Conservation (phyloP, 2,113 vertebrate genomes). For the Andinoacara biseriatus region DNA sequence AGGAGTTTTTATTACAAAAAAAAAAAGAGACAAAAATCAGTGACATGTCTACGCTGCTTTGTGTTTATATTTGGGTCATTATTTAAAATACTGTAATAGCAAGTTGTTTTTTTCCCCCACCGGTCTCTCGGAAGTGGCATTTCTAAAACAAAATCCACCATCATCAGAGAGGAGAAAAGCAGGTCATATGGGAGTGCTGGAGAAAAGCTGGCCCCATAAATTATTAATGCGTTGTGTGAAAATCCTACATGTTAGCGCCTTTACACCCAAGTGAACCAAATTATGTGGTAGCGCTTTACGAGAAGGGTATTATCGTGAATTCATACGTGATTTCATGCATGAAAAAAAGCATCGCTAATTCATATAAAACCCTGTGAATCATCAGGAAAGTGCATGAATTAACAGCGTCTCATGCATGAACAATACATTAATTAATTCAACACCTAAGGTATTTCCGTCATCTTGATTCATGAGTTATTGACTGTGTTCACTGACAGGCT, state of each 20-base stretch:
- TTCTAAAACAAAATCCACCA: slow-evolving; percentile 30
- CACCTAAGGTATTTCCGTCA: not conserved
- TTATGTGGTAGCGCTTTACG: not conserved
- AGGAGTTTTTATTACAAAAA: slow-evolving; percentile 29
- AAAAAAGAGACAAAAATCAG: slow-evolving; percentile 2
- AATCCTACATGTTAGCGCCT: slow-evolving; percentile 14
- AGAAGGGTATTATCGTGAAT: not conserved
- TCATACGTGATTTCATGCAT: not conserved
- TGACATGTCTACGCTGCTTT: slow-evolving; percentile 7
- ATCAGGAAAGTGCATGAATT: slow-evolving; percentile 3
- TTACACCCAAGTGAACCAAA: slow-evolving; percentile 11
- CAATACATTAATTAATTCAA: slow-evolving; percentile 6
- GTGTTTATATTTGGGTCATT: slow-evolving; percentile 46
- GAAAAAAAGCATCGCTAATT: not conserved
- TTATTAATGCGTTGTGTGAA: slow-evolving; percentile 22
- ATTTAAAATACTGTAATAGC: not conserved
- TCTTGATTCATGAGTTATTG: slow-evolving; percentile 5
- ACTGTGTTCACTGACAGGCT: not conserved
- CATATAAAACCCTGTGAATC: not conserved
- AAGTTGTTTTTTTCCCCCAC: not conserved
- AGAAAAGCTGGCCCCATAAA: slow-evolving; percentile 29
- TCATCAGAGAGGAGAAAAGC: slow-evolving; percentile 25
- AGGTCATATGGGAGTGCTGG: slow-evolving; percentile 16
- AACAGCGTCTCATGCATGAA: not conserved
- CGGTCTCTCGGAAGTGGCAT: not conserved